Conservation (phyloP, 2,888 invertebrate species). For the Catocala nupta region DNA sequence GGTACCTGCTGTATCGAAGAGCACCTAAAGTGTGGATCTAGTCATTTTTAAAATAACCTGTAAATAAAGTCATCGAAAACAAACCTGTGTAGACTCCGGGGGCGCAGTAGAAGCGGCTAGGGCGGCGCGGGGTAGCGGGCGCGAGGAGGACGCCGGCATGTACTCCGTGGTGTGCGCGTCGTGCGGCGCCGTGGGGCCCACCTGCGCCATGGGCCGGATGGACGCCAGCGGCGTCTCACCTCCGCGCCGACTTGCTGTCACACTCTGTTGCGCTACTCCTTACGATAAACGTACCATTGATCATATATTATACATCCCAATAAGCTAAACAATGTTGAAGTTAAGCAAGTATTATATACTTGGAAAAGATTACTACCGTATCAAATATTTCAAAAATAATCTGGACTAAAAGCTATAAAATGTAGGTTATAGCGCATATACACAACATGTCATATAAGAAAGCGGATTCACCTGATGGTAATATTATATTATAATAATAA, state of each 20-base stretch:
- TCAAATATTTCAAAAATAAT: too few relatives aligned
- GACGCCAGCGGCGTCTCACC: conserved; percentile 95
- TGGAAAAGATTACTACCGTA: too few relatives aligned
- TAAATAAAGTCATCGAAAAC: neutral
- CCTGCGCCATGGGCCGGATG: conserved; percentile 95
- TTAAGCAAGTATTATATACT: too few relatives aligned
- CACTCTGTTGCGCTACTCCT: conserved; percentile 83
- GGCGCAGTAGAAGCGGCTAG: conserved; percentile 89
- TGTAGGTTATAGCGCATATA: too few relatives aligned
- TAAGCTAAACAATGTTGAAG: too few relatives aligned
- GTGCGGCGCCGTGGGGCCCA: conserved; percentile 92
- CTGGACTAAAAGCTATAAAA: too few relatives aligned
- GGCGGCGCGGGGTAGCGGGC: conserved; percentile 88
- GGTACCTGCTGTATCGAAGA: too few relatives aligned
- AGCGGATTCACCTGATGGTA: too few relatives aligned
- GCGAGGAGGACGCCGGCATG: conserved; percentile 94
- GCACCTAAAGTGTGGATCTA: too few relatives aligned
- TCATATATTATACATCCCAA: conserved; percentile 3
- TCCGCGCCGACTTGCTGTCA: conserved; percentile 89
- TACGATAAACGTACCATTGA: conserved; percentile 24
- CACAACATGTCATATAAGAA: too few relatives aligned
- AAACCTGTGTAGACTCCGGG: conserved; percentile 78
- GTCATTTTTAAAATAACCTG: too few relatives aligned
- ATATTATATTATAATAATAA: too few relatives aligned
- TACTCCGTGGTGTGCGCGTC: conserved; percentile 90